Base-by-base conservation (phyloP, 92 coral and sea anemone genomes). In the Nematostella vectensis region DNA sequence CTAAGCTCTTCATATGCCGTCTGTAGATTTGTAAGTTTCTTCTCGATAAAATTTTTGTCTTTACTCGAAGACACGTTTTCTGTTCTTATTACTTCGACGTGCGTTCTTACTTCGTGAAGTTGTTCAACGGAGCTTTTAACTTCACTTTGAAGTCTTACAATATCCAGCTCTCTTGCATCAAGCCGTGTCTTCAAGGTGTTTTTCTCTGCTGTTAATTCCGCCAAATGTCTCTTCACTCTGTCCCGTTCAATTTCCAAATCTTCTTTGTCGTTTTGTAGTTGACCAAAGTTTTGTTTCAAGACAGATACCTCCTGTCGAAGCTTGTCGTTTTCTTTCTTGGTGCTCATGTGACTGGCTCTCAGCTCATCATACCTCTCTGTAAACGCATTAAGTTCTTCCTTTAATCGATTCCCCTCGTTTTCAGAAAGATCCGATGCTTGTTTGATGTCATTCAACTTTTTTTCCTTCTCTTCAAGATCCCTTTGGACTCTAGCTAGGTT, bases 141-240 rank as follows among this genome's bases (percentile, higher is more conserved):
- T 40, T 86, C 98, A 40, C 73, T 60, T 47, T 68, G 82, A 18
- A 71, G 48, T 31, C 68, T 63, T 2, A 57, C 31, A 40, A 81
- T 91, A 39, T 91, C 96, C 3, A 69, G 50, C 47, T 82, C 80
- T 19, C 65, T 57, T 21, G 57, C 43, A 36, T 85, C 93, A 25
- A 74, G 31, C 3, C 62, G 57, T 31, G 58, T 62, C 59, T 82
- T 86, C 27, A 81, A 27, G 47, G 85, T 86, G 3, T 78, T 59
- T 24, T 60, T 62, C 59, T 80, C 81, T n/a, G n/a, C n/a, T n/a
- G n/a, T n/a, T n/a, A n/a, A n/a, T n/a, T n/a, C n/a, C n/a, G n/a
- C n/a, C n/a, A n/a, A n/a, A n/a, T n/a, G n/a, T 27, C 72, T 63
- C 54, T 72, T 81, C 55, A 80, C 33, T 1, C 50, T 45, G 19